Conservation (phyloP, 2,113 vertebrate genomes). For the Sardina pilchardus region DNA sequence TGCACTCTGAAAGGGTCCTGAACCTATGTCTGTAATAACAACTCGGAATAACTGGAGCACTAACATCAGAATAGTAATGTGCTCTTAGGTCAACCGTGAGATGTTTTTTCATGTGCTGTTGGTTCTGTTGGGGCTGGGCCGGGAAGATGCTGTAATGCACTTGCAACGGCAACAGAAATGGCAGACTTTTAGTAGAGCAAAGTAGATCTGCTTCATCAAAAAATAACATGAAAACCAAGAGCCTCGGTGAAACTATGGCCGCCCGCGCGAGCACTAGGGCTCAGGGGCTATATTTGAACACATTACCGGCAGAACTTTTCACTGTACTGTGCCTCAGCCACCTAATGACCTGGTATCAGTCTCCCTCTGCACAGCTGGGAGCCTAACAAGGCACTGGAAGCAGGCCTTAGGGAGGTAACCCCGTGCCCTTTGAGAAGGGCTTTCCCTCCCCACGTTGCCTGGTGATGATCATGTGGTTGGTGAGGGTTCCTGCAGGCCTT, state of each 20-base stretch:
- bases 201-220: neutral
- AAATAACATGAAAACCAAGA: neutral
- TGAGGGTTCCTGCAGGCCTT: neutral
- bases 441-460: neutral
- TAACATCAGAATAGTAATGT: neutral
- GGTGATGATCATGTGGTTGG: neutral
- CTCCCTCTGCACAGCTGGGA: neutral
- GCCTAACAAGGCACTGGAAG: neutral
- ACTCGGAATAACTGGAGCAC: too few relatives aligned
- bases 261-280: too few relatives aligned
- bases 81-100: neutral
- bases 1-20: too few relatives aligned
- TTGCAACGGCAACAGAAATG: neutral
- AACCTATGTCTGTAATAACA: too few relatives aligned
- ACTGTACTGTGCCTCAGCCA: neutral
- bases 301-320: neutral
- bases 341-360: neutral
- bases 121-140: neutral
- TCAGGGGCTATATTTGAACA: neutral
- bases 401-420: neutral
- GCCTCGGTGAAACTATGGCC: too few relatives aligned
- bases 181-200: neutral
- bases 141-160: neutral
- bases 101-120: neutral
- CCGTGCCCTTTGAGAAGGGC: neutral